These are phyloP conservation scores for Axis porcinus DNA, from an alignment of 2,113 vertebrate genomes.

Conservation along the genomic window DNA sequence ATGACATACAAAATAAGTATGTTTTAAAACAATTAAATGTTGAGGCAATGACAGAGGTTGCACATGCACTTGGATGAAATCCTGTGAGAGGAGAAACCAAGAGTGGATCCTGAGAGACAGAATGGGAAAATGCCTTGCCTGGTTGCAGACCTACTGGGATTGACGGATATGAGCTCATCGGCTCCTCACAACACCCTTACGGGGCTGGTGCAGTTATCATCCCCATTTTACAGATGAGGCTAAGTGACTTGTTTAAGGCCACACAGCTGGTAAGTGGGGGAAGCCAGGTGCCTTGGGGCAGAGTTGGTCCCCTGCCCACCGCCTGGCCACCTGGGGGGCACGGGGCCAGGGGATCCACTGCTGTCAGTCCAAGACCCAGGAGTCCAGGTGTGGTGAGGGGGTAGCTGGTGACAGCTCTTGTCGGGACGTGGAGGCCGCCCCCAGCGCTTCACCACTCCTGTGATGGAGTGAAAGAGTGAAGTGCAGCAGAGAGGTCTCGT, in stretches of 20 bases:
- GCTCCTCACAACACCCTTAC: too few relatives aligned
- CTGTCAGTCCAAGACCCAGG: background rate
- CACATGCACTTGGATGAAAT: background rate
- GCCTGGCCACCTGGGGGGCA: background rate
- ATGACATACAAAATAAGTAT: background rate
- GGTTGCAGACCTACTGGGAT: background rate
- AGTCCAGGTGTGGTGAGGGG: background rate
- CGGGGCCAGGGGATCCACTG: background rate
- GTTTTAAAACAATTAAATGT: background rate
- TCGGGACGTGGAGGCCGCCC: background rate
- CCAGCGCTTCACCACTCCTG: background rate
- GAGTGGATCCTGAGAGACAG: background rate
- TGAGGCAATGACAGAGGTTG: background rate
- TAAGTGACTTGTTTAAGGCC: background rate
- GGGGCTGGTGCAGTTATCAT: background rate
- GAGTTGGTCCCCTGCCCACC: background rate
- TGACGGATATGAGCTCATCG: rapidly evolving
- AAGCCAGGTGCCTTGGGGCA: background rate
- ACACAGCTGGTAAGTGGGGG: background rate
- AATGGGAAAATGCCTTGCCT: background rate
- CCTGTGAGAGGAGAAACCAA: background rate
- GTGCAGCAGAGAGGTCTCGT: rapidly evolving
- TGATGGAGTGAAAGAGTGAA: background rate
- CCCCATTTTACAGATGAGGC: background rate
- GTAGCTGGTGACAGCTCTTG: background rate